Evolutionary conservation across 2,113 vertebrate species (phyloP), one percentile per base, ranked within the genome.

Genomic region (Hepsetus odoe): DNA sequence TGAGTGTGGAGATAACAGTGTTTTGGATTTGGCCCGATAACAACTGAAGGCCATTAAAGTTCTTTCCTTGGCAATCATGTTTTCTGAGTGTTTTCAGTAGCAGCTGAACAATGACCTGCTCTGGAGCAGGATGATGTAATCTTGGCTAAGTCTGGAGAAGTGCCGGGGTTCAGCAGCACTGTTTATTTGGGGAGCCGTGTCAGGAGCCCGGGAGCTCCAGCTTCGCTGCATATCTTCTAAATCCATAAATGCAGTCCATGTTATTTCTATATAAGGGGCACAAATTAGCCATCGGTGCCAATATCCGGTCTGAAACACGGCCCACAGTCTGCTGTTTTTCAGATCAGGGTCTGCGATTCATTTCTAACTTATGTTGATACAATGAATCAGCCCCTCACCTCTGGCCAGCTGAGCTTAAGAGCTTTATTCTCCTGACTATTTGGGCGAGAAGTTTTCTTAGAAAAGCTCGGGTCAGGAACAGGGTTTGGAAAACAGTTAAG

Each of bases 141-240:
- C 66, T 65, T 79, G 82, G 94, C 94, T 22, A 91, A 91, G 82
- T 94, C 93, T 0, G 93, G 93, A 82, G 93, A 84, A 94, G 93
- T 83, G 90, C 58, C 65, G 30, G 35, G 22, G 40, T 32, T 7
- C 40, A 67, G 64, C 24, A 56, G 64, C 33, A 42, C 58, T 56
- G 76, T 40, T 64, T 79, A 65, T 79, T 72, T 79, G 67, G 44
- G 30, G 12, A 78, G 38, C 30, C 67, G 32, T 72, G 72, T 76
- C 76, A 80, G 42, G 30, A 32, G 22, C 30, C 6, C 35, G 16
- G 59, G 73, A 56, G 51, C 14, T 68, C 40, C 72, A 6, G 24
- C 49, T 83, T 76, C 72, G 51, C 61, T 22, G 4, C 72, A 53
- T n/a, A 66, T 75, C 51, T 75, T 38, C 28, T 20, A n/a, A 56